Evolutionary conservation across 2,113 vertebrate species (phyloP).

Genomic region (Clupea harengus): DNA sequence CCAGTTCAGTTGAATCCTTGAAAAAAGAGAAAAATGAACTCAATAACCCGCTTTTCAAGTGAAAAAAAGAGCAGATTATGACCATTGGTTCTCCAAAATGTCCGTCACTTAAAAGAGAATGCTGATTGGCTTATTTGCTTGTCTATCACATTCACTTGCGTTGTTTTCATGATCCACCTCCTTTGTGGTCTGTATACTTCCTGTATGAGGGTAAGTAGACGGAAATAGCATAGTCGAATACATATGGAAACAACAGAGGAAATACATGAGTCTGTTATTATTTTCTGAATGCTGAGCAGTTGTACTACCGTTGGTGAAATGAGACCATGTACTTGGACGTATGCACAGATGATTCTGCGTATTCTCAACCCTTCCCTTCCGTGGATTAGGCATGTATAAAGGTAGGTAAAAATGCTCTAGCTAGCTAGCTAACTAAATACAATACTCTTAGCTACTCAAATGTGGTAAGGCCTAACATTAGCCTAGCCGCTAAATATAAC

Average conservation of each 20-base stretch:
- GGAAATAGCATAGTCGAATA: constrained; percentile 37
- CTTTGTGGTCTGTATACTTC: constrained; percentile 38
- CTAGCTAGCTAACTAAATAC: constrained; percentile 22
- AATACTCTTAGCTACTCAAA: background rate
- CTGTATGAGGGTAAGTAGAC: constrained; percentile 45
- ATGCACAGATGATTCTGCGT: constrained; percentile 34
- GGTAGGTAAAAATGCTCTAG: constrained; percentile 49
- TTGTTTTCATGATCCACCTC: constrained; percentile 1
- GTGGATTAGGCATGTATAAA: constrained; percentile 49
- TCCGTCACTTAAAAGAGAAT: background rate
- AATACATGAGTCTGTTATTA: constrained; percentile 42
- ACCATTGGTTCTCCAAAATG: constrained; percentile 1
- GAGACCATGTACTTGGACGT: constrained; percentile 22
- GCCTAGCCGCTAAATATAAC: constrained; percentile 5
- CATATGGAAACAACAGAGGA: constrained; percentile 39
- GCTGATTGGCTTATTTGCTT: constrained; percentile 26
- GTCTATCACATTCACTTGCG: constrained; percentile 26
- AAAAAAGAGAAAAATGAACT: constrained; percentile 3
- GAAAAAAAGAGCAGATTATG: background rate
- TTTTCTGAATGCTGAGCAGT: constrained; percentile 16
- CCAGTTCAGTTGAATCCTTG: background rate
- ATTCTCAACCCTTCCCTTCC: constrained; percentile 30
- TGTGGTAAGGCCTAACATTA: background rate
- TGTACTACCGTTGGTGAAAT: constrained; percentile 30
- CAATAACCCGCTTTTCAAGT: background rate